Base-by-base conservation (phyloP, 2,888 invertebrate species). In the Torymus aiolomorphi region DNA sequence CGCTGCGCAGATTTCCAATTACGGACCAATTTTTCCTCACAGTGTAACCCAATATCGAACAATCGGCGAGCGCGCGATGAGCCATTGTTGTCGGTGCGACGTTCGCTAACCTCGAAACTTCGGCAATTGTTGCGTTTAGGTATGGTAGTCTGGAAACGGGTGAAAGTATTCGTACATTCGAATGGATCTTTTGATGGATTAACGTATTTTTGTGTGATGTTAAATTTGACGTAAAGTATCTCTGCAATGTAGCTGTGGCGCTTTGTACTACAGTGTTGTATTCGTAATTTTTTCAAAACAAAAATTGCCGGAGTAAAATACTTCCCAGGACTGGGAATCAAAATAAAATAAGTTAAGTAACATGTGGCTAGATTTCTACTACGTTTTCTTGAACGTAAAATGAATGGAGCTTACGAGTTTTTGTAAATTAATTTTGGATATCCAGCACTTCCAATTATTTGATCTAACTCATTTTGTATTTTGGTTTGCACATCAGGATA, bases 81-180 rank as follows among this genome's bases (percentile, higher is more conserved):
- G 96, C 95, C 69, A 80, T 72, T 3, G 95, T 94, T 85, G 96
- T 95, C 0, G 95, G 94, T 80, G 95, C 91, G 0, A 95, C 94
- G 92, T 95, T 94, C 87, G 96, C 95, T 90, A 96, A 93, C 56
- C 97, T 92, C 1, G 96, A 90, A 0, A 95, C 93, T 90, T 97
- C 96, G 85, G 94, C 91, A 0, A 95, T 94, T 13, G 95, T 92
- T 0, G 95, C 95, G 87, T 95, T 96, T 82, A 95, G 93, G 87
- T 95, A 96, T 0, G 96, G 96, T 93, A 96, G 92, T 71, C 95
- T 95, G 88, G 20, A 42, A 42, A 42, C 42, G 8, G 8, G 42
- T 42, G 42, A 42, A 42, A 42, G 42, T 42, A 42, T 42, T 5
- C 42, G 8, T 42, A 42, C 42, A 42, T 42, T 42, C 42, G 8